These are phyloP conservation scores for Ceyx erithaca DNA, from an alignment of 2,797 vertebrate species.

Conservation along the genomic window DNA sequence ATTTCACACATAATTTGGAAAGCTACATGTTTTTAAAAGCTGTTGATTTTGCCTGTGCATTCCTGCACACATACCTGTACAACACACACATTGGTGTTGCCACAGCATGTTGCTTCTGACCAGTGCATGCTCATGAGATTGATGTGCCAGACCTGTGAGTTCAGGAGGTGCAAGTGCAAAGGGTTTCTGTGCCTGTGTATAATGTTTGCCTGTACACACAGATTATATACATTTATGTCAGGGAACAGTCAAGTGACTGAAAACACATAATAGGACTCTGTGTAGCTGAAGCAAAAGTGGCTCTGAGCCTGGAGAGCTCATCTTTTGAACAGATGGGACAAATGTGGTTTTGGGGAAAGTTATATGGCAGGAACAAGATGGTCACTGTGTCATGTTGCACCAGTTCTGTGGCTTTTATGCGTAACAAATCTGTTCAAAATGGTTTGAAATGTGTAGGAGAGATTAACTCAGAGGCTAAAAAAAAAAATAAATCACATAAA, in stretches of 20 bases:
- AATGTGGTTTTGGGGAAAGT: neutral
- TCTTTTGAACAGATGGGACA: neutral
- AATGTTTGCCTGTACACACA: neutral
- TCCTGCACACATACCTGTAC: accelerated
- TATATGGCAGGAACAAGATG: neutral
- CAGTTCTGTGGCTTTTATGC: neutral
- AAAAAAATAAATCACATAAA: neutral
- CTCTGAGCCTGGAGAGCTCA: neutral
- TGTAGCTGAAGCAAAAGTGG: neutral
- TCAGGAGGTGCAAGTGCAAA: neutral
- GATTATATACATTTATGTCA: neutral
- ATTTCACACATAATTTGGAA: neutral
- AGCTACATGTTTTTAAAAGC: neutral
- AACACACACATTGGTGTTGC: neutral
- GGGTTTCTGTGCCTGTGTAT: neutral
- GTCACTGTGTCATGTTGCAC: accelerated
- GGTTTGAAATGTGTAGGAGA: slow-evolving; percentile 26
- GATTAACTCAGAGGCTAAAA: neutral
- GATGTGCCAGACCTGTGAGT: neutral
- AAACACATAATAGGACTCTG: neutral
- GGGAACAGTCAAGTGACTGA: neutral
- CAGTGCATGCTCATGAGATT: accelerated
- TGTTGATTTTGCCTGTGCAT: accelerated
- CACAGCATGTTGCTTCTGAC: neutral
- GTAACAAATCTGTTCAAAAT: neutral